These are phyloP conservation scores for Oppia nitens DNA, from an alignment of 1,140 invertebrate species.

Conservation along the genomic window DNA sequence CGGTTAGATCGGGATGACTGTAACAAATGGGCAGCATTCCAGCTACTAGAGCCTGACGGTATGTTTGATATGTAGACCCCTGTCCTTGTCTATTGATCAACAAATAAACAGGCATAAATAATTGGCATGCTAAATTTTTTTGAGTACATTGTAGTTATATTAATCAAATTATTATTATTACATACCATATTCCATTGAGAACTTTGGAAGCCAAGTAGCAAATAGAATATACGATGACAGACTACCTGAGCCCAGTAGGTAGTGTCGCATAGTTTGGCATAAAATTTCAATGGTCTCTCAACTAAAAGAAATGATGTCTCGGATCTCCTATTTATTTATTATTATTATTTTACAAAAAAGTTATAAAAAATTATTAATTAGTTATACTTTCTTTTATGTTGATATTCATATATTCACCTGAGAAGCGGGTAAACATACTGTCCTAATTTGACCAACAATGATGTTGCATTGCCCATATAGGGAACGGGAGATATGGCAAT, in stretches of 20 bases:
- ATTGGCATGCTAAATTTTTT: neutral
- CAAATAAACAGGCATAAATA: slow-evolving; percentile 1
- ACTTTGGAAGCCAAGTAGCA: neutral
- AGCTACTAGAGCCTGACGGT: neutral
- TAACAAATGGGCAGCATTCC: slow-evolving; percentile 5
- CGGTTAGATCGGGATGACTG: slow-evolving; percentile 1
- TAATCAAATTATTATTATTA: neutral
- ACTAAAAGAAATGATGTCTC: neutral
- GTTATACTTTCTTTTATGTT: neutral
- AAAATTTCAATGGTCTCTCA: neutral
- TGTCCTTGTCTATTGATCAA: neutral
- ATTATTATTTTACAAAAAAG: neutral
- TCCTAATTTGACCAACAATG: neutral
- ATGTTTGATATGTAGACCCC: neutral
- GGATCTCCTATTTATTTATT: neutral
- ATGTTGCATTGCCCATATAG: slow-evolving; percentile 22
- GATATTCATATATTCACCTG: neutral
- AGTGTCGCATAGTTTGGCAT: too few species aligned
- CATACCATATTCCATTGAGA: neutral
- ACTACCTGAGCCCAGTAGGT: neutral
- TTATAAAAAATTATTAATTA: neutral
- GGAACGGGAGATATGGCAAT: slow-evolving; percentile 56
- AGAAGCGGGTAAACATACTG: neutral
- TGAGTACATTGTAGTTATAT: neutral
- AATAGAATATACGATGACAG: neutral